Conservation (phyloP, 1,140 invertebrate genomes). For the Drosophila tristis region DNA sequence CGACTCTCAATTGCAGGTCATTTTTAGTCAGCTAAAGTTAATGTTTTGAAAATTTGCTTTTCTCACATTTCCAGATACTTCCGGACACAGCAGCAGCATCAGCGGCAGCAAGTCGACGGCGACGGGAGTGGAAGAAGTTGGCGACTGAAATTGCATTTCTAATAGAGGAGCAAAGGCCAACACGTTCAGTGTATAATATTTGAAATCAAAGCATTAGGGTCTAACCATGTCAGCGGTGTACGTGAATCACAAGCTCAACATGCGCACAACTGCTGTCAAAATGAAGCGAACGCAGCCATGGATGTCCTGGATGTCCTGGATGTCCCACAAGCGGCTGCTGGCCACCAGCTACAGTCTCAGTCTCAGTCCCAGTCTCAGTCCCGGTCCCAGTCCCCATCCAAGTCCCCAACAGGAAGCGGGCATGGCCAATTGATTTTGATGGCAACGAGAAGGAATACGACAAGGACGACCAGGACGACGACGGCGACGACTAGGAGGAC, state of each 20-base stretch:
- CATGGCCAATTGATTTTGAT: constrained; percentile 27
- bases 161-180: constrained; percentile 43
- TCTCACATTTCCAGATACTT: constrained; percentile 50
- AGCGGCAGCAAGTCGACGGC: not conserved
- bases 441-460: constrained; percentile 2
- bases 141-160: constrained; percentile 48
- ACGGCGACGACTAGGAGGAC: not conserved
- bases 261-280: constrained; percentile 79
- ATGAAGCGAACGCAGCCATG: constrained; percentile 58
- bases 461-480: no score
- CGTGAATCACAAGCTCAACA: constrained; percentile 71
- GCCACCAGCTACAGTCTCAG: constrained; percentile 1
- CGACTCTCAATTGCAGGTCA: not conserved
- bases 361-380: not conserved
- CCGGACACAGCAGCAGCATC: constrained; percentile 17
- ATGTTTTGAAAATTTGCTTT: constrained; percentile 26
- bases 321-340: no score
- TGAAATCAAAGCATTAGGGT: constrained; percentile 83
- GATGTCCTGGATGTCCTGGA: not conserved
- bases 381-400: constrained; percentile 18
- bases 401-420: constrained; percentile 21
- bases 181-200: constrained; percentile 80
- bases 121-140: constrained; percentile 11
- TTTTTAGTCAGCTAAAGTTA: constrained; percentile 6
- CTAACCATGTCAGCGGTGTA: constrained; percentile 62